phyloP scores from a whole-genome alignment of 2,113 vertebrate species.

The Zingel zingel region DNA sequence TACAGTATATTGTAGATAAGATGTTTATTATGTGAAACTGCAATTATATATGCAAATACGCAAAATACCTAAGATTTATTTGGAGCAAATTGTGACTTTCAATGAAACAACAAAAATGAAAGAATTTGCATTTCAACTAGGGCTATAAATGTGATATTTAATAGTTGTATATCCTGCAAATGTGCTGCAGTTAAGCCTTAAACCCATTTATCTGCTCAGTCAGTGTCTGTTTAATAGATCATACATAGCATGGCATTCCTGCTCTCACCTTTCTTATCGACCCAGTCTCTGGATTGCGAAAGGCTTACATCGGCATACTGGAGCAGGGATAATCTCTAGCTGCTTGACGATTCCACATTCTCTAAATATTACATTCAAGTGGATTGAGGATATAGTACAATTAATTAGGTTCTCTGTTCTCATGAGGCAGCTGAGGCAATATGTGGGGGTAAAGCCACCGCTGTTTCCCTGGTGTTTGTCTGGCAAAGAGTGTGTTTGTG shows the following conservation, averaged over 20 bases:
- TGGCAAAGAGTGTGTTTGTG: conserved; percentile 65
- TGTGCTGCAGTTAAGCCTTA: background rate
- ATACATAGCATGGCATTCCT: conserved; percentile 10
- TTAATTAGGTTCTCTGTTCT: conserved; percentile 52
- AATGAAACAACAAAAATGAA: too few species aligned
- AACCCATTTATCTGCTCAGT: background rate
- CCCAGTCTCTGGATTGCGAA: background rate
- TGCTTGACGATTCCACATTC: conserved; percentile 63
- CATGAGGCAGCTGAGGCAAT: conserved; percentile 54
- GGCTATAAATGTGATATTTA: background rate
- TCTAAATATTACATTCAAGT: conserved; percentile 52
- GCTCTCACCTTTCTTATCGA: background rate
- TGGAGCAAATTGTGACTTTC: background rate
- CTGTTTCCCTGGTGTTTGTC: conserved; percentile 33
- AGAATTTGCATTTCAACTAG: background rate
- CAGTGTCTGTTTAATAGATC: background rate
- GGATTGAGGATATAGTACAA: conserved; percentile 50
- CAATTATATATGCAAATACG: background rate
- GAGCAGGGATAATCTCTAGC: conserved; percentile 21
- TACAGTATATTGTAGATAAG: too few species aligned
- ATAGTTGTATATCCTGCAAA: background rate
- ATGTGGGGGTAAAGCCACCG: conserved; percentile 3
- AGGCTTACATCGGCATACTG: background rate
- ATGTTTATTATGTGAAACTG: background rate
- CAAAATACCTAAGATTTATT: background rate